Conservation (phyloP, 2,888 invertebrate genomes). For the Macaria notata region DNA sequence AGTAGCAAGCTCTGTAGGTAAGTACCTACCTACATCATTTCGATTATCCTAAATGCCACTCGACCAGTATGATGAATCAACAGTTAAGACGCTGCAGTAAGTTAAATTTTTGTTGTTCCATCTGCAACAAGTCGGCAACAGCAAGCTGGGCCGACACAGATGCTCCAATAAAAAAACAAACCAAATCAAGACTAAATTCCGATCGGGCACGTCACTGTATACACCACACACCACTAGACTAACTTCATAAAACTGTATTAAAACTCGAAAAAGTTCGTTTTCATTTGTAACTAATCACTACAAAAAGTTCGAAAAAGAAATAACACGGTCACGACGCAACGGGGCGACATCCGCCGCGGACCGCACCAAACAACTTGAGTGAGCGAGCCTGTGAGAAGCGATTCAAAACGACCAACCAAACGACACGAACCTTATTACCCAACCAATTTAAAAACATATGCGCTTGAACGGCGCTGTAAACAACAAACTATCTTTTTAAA, state of each 20-base stretch:
- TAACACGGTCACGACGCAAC: conserved; percentile 54
- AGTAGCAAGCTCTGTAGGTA: too few relatives aligned
- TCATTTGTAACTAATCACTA: conserved; percentile 46
- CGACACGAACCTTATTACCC: conserved; percentile 44
- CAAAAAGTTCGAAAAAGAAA: conserved; percentile 64
- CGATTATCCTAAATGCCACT: too few relatives aligned
- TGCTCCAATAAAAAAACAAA: conserved; percentile 36
- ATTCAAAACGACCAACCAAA: conserved; percentile 19
- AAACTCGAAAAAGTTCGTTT: conserved; percentile 50
- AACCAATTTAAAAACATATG: conserved; percentile 47
- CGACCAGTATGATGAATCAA: conserved; percentile 32
- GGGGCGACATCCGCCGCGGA: conserved; percentile 63
- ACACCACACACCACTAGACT: conserved; percentile 56
- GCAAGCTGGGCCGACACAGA: conserved; percentile 36
- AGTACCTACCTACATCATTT: too few relatives aligned
- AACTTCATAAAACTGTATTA: conserved; percentile 40
- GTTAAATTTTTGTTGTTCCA: conserved; percentile 52
- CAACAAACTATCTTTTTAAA: conserved; percentile 36
- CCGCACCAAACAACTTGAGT: conserved; percentile 65
- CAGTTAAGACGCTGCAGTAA: conserved; percentile 45
- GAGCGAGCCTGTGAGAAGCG: conserved; percentile 1
- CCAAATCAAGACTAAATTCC: conserved; percentile 41
- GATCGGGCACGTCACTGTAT: conserved; percentile 51
- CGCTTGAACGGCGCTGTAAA: conserved; percentile 10
- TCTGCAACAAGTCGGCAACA: conserved; percentile 18